phyloP scores from a whole-genome alignment of 2,113 vertebrate species.

The Rhea pennata region DNA sequence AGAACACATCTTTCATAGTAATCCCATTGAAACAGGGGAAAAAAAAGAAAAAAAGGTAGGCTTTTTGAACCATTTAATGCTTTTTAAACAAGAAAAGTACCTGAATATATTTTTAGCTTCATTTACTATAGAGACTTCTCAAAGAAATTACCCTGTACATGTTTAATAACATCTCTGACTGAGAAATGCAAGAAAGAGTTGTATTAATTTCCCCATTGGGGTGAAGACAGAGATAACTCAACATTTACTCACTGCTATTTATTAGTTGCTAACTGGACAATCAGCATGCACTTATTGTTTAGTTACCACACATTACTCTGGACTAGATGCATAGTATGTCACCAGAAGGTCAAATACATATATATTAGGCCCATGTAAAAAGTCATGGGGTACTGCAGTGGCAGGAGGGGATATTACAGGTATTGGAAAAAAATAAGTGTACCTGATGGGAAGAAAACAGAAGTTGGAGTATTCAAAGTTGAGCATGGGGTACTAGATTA shows the following conservation, averaged over 20 bases:
- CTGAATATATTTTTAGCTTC: background rate
- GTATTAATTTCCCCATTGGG: background rate
- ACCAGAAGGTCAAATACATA: background rate
- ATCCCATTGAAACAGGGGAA: background rate
- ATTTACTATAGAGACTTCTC: background rate
- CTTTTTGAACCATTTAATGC: background rate
- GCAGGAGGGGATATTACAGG: background rate
- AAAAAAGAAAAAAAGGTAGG: background rate
- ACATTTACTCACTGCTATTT: background rate
- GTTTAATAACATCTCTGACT: background rate
- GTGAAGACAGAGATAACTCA: background rate
- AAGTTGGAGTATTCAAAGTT: background rate
- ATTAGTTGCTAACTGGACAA: background rate
- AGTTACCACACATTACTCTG: background rate
- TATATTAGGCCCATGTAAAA: background rate
- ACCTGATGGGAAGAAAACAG: background rate
- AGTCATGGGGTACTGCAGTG: background rate
- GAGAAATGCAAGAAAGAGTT: background rate
- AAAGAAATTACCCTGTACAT: background rate
- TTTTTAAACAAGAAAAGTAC: background rate
- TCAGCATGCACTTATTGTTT: background rate
- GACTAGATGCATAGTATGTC: background rate
- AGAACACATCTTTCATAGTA: background rate
- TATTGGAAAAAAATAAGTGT: background rate
- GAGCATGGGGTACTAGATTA: background rate